A percentile compares a stretch with the other conserved stretches of the same genome.
phyloP scores from a whole-genome alignment of 2,888 invertebrate genomes.

The Sphinx pinastri region DNA sequence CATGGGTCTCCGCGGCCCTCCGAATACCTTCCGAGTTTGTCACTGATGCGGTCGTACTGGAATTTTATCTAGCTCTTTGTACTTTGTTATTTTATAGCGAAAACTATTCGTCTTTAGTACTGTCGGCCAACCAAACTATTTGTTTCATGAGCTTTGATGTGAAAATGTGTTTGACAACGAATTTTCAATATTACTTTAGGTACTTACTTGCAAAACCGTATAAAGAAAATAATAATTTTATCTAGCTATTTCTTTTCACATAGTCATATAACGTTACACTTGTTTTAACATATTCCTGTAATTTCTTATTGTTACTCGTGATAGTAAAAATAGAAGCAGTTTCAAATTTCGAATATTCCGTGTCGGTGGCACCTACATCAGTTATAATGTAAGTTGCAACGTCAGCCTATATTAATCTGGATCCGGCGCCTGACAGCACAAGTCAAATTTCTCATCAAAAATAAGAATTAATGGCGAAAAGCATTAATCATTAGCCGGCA shows the following conservation, averaged over 20 bases:
- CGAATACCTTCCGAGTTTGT: conserved; percentile 80
- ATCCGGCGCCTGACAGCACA: conserved; percentile 80
- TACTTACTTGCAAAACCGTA: neutral
- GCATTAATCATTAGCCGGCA: conserved; percentile 82
- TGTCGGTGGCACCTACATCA: conserved; percentile 45
- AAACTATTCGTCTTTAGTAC: conserved; percentile 76
- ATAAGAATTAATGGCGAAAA: conserved; percentile 83
- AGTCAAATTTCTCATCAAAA: conserved; percentile 84
- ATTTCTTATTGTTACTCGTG: neutral
- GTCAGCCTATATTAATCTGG: conserved; percentile 83
- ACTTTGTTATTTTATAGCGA: conserved; percentile 73
- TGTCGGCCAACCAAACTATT: conserved; percentile 72
- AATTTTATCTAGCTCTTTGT: conserved; percentile 83
- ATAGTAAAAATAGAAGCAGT: conserved; percentile 15
- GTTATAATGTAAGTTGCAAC: conserved; percentile 76
- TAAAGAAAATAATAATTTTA: neutral
- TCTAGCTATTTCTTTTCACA: neutral
- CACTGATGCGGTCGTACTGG: conserved; percentile 77
- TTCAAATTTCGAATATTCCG: conserved; percentile 1
- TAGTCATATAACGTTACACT: too few relatives aligned
- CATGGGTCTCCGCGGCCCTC: conserved; percentile 71
- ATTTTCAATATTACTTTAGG: conserved; percentile 24
- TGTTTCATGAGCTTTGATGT: conserved; percentile 70
- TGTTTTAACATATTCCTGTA: neutral
- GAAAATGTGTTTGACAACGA: conserved; percentile 33